Conservation (phyloP, 2,888 invertebrate genomes). For the Drosophila seclusa region DNA sequence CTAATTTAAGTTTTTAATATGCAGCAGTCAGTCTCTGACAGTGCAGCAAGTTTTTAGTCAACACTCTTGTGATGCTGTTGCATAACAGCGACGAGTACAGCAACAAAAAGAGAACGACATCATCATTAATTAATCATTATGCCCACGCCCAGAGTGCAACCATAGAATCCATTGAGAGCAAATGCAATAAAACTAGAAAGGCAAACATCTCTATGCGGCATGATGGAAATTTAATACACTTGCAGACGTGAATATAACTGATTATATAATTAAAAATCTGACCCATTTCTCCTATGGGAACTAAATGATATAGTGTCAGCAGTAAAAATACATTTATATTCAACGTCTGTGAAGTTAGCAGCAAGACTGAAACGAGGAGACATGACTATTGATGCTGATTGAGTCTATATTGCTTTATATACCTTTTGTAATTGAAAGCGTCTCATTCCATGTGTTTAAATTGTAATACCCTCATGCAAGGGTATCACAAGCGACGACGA, state of each 20-base stretch:
- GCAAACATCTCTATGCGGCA: not conserved
- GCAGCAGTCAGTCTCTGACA: constrained; percentile 10
- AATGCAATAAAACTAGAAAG: constrained; percentile 42
- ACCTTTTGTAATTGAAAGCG: not conserved
- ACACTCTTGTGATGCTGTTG: constrained; percentile 41
- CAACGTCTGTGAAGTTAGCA: not conserved
- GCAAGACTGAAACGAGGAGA: not conserved
- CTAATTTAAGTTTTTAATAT: constrained; percentile 47
- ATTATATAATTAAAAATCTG: not conserved
- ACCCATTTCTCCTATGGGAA: not conserved
- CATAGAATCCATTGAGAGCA: constrained; percentile 44
- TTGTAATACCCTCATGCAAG: not conserved
- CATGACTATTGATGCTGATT: not conserved
- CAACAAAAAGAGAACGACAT: constrained; percentile 10
- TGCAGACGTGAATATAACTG: not conserved
- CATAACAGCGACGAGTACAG: constrained; percentile 20
- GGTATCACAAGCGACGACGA: not conserved
- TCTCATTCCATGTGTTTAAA: not conserved
- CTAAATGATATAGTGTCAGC: not conserved
- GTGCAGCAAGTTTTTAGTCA: constrained; percentile 17
- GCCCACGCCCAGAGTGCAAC: constrained; percentile 28
- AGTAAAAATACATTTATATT: not conserved
- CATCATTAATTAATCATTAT: constrained; percentile 68
- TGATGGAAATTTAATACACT: not conserved
- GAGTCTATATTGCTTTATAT: not conserved